Evolutionary conservation across 2,888 invertebrate genomes (phyloP), one percentile per base, ranked within the genome.

Genomic region (Leptura quadrifasciata): DNA sequence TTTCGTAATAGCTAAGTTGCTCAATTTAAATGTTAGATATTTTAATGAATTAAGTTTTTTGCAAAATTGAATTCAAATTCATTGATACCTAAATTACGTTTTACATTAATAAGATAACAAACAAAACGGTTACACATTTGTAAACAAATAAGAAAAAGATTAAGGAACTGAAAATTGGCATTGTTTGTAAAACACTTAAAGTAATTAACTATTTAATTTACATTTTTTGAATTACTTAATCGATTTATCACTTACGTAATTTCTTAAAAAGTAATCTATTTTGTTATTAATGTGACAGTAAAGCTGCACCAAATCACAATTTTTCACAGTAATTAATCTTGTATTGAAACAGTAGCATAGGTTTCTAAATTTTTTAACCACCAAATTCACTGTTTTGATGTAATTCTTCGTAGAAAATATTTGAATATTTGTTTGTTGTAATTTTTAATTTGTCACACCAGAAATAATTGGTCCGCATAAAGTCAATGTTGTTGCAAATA

Each of bases 401-500:
- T 71, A 71, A 71, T 71, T n/a, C 4, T 12, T 31, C n/a, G 5
- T 60, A 52, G 60, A 71, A 61, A 61, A 71, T 71, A 61, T 47
- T 71, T 52, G 61, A 61, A 47, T 71, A 71, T 52, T 47, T 47
- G n/a, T 24, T 71, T 71, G 71, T 60, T 47, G 71, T 61, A 71
- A 71, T 61, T 52, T 39, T 39, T 52, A 60, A 71, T 71, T 71
- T 61, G 71, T 27, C 35, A 71, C 71, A 71, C 60, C 61, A 61
- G 52, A 71, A 71, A 71, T 52, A 71, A 61, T 61, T 60, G 52
- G 52, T 21, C 39, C 61, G 27, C 20, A 71, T n/a, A 60, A 39
- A 63, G 20, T 17, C 35, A 24, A 17, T 27, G 57, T 20, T 31
- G 20, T 31, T 21, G 58, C 69, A 47, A 39, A 12, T 69, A 8